Conservation (phyloP, 2,888 invertebrate genomes). For the Melitaea athalia region DNA sequence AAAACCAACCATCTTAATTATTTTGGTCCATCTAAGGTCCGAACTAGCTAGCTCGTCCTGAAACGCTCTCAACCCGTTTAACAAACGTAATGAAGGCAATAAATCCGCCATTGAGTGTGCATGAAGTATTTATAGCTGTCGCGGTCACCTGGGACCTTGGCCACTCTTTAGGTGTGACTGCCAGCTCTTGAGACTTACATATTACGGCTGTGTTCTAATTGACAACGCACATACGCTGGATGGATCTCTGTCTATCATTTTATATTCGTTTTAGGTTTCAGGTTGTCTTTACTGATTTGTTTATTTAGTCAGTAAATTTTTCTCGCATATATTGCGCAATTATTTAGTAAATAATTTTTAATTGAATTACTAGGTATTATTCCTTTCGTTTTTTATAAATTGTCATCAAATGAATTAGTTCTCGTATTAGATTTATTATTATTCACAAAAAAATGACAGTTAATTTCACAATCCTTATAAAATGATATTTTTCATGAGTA, state of each 20-base stretch:
- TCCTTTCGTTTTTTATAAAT: too few species aligned
- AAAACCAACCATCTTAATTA: too few species aligned
- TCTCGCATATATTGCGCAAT: too few species aligned
- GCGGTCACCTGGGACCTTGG: constrained; percentile 72
- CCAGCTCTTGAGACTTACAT: constrained; percentile 59
- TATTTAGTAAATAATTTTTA: too few species aligned
- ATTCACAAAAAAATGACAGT: too few species aligned
- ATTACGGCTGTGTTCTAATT: constrained; percentile 40
- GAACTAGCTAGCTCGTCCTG: constrained; percentile 38
- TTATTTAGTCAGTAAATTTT: too few species aligned
- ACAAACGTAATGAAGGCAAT: constrained; percentile 62
- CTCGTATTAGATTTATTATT: too few species aligned
- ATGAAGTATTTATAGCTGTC: constrained; percentile 65
- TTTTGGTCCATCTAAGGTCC: constrained; percentile 2
- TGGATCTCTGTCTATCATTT: not conserved
- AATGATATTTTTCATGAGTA: too few species aligned
- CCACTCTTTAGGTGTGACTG: constrained; percentile 42
- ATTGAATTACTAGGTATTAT: too few species aligned
- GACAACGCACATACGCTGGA: constrained; percentile 17
- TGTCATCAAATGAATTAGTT: too few species aligned
- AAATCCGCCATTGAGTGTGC: constrained; percentile 67
- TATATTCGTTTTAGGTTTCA: not conserved
- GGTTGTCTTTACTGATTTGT: too few species aligned
- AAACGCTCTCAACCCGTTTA: constrained; percentile 45
- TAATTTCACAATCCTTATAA: too few species aligned